These are phyloP conservation scores for Distichodus sexfasciatus DNA, from an alignment of 2,797 vertebrate species.

Conservation along the genomic window DNA sequence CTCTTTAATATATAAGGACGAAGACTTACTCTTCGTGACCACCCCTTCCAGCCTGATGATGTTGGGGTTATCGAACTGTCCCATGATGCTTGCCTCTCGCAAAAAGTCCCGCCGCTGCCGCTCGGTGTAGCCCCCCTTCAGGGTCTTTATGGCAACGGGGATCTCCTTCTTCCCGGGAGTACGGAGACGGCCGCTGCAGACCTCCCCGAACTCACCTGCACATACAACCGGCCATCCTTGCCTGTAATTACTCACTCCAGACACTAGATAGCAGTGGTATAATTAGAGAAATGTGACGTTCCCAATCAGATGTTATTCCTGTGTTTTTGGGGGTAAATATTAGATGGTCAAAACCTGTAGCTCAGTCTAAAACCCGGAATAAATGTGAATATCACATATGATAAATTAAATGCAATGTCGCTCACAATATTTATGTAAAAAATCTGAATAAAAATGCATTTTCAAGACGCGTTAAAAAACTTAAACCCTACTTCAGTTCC, in stretches of 20 bases:
- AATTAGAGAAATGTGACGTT: background rate
- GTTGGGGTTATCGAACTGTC: slow-evolving; percentile 94
- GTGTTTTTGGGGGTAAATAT: no score
- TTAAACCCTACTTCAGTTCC: no score
- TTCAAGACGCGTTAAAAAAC: no score
- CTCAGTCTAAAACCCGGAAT: no score
- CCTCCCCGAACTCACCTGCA: slow-evolving; percentile 97
- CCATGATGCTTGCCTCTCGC: slow-evolving; percentile 96
- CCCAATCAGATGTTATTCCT: no score
- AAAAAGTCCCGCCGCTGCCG: slow-evolving; percentile 92
- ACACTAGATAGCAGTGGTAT: slow-evolving; percentile 38
- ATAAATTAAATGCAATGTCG: no score
- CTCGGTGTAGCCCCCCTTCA: slow-evolving; percentile 93
- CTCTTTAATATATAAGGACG: background rate
- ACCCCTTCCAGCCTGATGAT: slow-evolving; percentile 96
- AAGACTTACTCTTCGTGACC: slow-evolving; percentile 91
- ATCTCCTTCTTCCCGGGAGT: slow-evolving; percentile 89
- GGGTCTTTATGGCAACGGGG: slow-evolving; percentile 95
- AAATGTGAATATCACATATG: no score
- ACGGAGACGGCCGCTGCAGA: slow-evolving; percentile 91
- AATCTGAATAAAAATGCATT: background rate
- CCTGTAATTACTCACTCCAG: background rate
- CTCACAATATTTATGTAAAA: no score
- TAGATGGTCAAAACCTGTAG: no score
- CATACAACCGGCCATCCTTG: background rate